phyloP scores from a whole-genome alignment of 2,113 vertebrate genomes.

The Chloropsis cyanopogon region DNA sequence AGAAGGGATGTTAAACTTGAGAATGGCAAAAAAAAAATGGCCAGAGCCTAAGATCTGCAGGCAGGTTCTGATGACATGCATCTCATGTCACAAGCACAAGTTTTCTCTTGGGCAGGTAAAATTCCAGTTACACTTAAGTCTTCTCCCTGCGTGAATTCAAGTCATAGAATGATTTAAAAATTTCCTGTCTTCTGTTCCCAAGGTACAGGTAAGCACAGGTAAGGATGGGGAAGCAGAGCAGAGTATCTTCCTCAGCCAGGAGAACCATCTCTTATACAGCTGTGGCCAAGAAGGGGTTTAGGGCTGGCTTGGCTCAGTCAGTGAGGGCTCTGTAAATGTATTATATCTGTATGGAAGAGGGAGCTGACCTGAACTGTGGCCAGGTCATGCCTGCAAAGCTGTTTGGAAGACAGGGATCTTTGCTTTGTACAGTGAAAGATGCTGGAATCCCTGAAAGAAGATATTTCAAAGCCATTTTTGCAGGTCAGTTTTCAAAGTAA shows the following conservation, averaged over 20 bases:
- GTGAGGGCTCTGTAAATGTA: neutral
- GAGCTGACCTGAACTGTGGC: neutral
- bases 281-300: neutral
- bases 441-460: neutral
- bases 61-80: neutral
- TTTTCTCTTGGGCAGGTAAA: neutral
- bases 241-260: neutral
- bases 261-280: neutral
- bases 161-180: neutral
- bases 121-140: neutral
- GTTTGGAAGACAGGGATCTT: neutral
- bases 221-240: neutral
- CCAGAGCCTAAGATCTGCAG: neutral
- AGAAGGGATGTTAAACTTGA: neutral
- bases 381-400: neutral
- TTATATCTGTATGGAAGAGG: neutral
- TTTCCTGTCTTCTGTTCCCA: neutral
- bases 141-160: neutral
- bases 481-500: neutral
- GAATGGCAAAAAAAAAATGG: neutral
- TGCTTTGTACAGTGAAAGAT: neutral
- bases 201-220: neutral
- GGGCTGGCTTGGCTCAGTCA: neutral
- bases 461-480: neutral
- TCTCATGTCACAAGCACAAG: neutral